A percentile compares a stretch with the other conserved stretches of the same genome.
Evolutionary conservation across 1,140 invertebrate genomes (phyloP).

Genomic region (Phocides pigmalion): DNA sequence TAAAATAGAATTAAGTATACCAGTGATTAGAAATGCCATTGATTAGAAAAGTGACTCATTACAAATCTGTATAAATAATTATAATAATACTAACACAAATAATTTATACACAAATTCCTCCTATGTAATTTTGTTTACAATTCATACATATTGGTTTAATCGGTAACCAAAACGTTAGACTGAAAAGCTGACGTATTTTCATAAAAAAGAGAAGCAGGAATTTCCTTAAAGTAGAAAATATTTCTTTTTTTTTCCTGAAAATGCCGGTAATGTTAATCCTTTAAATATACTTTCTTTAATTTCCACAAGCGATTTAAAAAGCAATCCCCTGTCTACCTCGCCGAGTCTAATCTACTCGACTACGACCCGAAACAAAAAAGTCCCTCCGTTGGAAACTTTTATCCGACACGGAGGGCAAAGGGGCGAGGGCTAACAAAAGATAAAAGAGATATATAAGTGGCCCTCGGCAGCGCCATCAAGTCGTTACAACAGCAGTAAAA

Average conservation of each 20-base stretch:
- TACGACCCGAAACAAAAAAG: slow-evolving; percentile 60
- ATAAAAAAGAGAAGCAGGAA: neutral
- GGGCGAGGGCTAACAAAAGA: slow-evolving; percentile 76
- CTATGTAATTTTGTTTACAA: too few species aligned
- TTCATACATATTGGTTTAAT: too few species aligned
- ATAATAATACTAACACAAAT: too few species aligned
- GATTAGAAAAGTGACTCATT: too few species aligned
- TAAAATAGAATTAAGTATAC: too few species aligned
- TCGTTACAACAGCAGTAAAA: slow-evolving; percentile 81
- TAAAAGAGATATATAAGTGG: slow-evolving; percentile 83
- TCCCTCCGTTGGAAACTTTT: slow-evolving; percentile 54
- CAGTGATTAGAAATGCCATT: too few species aligned
- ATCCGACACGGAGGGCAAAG: slow-evolving; percentile 65
- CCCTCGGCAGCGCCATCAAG: slow-evolving; percentile 79
- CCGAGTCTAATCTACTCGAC: slow-evolving; percentile 47
- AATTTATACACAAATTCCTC: too few species aligned
- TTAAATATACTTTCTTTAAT: slow-evolving; percentile 40
- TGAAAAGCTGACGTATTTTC: too few species aligned
- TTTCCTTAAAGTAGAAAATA: neutral
- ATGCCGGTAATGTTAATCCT: slow-evolving; percentile 13
- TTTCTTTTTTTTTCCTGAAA: slow-evolving; percentile 1
- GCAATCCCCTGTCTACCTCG: slow-evolving; percentile 41
- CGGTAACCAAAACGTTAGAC: too few species aligned
- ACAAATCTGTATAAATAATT: too few species aligned
- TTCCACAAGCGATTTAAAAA: slow-evolving; percentile 52